Base-by-base conservation (phyloP, 2,113 vertebrate genomes). In the Tychaedon coryphoeus region DNA sequence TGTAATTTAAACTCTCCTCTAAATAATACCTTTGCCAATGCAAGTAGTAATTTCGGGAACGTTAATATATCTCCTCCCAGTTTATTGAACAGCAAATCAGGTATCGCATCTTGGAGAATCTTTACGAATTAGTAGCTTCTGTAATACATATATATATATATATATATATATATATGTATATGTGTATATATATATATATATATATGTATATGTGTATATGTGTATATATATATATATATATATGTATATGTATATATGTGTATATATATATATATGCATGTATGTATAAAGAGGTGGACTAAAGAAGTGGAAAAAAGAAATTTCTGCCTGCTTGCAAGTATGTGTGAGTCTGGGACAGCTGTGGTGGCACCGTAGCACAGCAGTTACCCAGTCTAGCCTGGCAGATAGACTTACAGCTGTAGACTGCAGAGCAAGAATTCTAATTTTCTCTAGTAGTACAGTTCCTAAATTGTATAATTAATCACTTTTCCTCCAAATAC, bases 361-460 rank as follows among this genome's bases (percentile, higher is more conserved):
- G 45, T 60, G 26, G 5, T 76, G 33, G 14, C 29, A 58, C 0
- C 0, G 33, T 66, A 73, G 24, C 42, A 54, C 33, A 54, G 33
- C 42, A 80, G 56, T 60, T 94, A 28, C 16, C 38, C 6, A 50
- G 1, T 34, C 26, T 51, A 48, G 26, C 19, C 22, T 25, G 57
- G 53, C 47, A 71, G n/a, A 17, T 19, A 47, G 23, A 54, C 7
- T 57, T 85, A 57, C 2, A 88, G 23, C 19, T 73, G 12, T 17
- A 54, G 8, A 19, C 75, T 81, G 31, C 26, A 57, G 43, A 48
- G 18, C 23, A 71, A 40, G 7, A 26, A 14, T 67, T 60, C 19
- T 80, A 8, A 20, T 73, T 76, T 70, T 70, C 10, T 16, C 5
- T 9, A 33, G 8, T 25, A 70, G 11, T 8, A 31, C 14, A 53